Evolutionary conservation across 2,888 invertebrate genomes (phyloP), one percentile per base, ranked within the genome.

Genomic region (Coecobrya sp.): DNA sequence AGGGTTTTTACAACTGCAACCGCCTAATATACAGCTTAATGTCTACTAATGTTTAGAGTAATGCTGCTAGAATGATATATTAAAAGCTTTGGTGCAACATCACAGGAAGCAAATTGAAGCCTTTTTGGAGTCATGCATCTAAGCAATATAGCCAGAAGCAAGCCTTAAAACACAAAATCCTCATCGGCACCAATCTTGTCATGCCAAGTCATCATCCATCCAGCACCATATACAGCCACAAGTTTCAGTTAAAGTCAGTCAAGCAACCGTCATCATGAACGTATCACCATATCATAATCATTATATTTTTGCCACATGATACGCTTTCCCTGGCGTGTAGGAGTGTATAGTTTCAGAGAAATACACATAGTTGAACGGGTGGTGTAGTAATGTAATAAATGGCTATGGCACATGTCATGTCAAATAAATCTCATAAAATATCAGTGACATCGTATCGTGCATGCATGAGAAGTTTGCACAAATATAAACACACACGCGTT

Each of bases 371-470:
- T 5, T n/a, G 16, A 79, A 22, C n/a, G 13, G 11, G 13, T 42
- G 30, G 13, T 59, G 36, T 49, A 45, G 65, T 82, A 82, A 55
- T 59, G n/a, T 85, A 85, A 68, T 85, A 85, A 68, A 68, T 85
- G 85, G 27, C 49, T 42, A 65, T 84, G 84, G 36, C 68, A 49
- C 86, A 86, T 86, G 86, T 68, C 86, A 70, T 86, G 70, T 73
- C 86, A 86, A 86, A 86, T 86, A 86, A 86, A 86, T 86, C 86
- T 70, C 86, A 73, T 86, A 86, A 86, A 73, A 86, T 86, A 86
- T 86, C 86, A 73, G 49, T 52, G 86, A 70, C 86, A 86, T 55
- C 73, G 70, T 70, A 86, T 86, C 70, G 16, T 82, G 81, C 73
- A 70, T 86, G 70, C 70, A 70, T 73, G 86, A 82, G 11, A 82